Evolutionary conservation across 2,113 vertebrate species (phyloP).

Genomic region (Synodontis membranacea): DNA sequence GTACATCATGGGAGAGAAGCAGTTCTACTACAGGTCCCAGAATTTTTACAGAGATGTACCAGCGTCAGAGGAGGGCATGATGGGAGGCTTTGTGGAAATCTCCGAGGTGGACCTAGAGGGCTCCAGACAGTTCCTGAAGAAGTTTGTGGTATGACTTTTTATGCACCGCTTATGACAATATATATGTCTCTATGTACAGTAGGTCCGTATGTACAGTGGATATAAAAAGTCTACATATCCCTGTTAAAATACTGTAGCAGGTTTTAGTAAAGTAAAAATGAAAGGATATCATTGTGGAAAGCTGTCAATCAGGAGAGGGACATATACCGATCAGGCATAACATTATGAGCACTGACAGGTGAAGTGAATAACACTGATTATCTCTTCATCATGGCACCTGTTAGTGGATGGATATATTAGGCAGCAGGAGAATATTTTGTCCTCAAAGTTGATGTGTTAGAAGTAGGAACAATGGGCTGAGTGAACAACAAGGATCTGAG

Average conservation of each 20-base stretch:
- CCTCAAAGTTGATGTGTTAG: too few relatives aligned
- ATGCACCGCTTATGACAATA: not conserved
- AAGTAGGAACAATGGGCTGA: too few relatives aligned
- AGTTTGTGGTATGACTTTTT: slow-evolving; percentile 82
- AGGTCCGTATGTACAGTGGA: not conserved
- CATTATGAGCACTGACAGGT: too few relatives aligned
- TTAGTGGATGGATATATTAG: too few relatives aligned
- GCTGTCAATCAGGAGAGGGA: too few relatives aligned
- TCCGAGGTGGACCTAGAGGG: slow-evolving; percentile 84
- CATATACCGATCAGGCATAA: too few relatives aligned
- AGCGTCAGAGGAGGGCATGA: slow-evolving; percentile 93
- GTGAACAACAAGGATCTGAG: too few relatives aligned
- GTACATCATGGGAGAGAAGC: slow-evolving; percentile 92
- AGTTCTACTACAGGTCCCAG: slow-evolving; percentile 93
- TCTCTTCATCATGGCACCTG: too few relatives aligned
- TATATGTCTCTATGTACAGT: too few relatives aligned
- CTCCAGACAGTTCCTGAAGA: slow-evolving; percentile 86
- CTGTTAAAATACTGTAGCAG: not conserved
- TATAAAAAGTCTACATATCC: not conserved
- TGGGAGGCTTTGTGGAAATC: slow-evolving; percentile 92
- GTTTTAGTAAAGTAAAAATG: not conserved
- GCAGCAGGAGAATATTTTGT: too few relatives aligned
- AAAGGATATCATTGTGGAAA: too few relatives aligned
- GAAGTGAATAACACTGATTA: too few relatives aligned
- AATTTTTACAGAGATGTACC: slow-evolving; percentile 89